Conservation (phyloP, 2,113 vertebrate genomes). For the Tapirus terrestris region DNA sequence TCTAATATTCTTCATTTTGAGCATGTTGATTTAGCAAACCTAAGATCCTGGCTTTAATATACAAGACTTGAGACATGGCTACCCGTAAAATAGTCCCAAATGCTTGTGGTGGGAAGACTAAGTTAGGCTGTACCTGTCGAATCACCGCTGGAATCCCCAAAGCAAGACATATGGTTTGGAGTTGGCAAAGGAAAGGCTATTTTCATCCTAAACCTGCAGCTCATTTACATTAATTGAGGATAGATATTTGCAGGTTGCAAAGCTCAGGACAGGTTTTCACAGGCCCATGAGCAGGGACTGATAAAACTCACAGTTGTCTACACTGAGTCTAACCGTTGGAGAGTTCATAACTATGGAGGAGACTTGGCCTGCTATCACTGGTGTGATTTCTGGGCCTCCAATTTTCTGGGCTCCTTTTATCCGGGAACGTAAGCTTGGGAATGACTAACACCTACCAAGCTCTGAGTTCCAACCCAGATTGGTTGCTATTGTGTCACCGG, state of each 20-base stretch:
- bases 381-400: neutral
- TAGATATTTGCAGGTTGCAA: neutral
- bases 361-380: neutral
- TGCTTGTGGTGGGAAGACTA: neutral
- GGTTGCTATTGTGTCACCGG: neutral
- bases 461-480: neutral
- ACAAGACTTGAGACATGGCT: neutral
- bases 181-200: neutral
- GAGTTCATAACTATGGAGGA: neutral
- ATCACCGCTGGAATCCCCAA: neutral
- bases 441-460: neutral
- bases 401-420: neutral
- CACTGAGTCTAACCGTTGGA: neutral
- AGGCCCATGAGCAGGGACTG: neutral
- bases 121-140: neutral
- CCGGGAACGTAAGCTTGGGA: neutral
- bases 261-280: neutral
- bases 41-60: neutral
- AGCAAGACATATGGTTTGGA: neutral
- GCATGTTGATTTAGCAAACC: neutral
- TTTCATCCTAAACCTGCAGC: neutral
- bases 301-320: neutral
- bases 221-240: neutral
- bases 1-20: neutral
- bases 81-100: neutral